Evolutionary conservation across 2,888 invertebrate species (phyloP).

Genomic region (Apodemia duryi): DNA sequence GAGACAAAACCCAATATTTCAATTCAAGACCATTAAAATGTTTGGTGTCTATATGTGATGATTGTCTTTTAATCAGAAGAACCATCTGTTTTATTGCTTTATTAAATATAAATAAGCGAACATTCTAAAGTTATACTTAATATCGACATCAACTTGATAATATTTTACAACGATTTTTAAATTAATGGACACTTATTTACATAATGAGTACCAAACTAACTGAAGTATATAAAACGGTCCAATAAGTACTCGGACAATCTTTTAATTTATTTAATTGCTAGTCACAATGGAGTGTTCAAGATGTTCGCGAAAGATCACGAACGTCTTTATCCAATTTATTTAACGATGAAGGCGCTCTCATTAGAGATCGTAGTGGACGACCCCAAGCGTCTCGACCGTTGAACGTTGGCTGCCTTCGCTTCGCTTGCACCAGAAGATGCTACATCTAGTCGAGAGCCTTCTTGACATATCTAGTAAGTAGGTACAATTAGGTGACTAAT

Average conservation of each 20-base stretch:
- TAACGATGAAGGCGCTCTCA: conserved; percentile 75
- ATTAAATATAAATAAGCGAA: not conserved
- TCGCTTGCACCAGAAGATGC: conserved; percentile 36
- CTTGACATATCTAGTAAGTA: conserved; percentile 12
- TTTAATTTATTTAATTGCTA: conserved; percentile 78
- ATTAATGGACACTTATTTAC: conserved; percentile 14
- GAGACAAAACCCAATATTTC: too few relatives aligned
- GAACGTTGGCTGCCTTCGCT: conserved; percentile 53
- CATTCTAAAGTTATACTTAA: too few relatives aligned
- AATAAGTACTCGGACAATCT: conserved; percentile 71
- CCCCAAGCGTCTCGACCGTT: conserved; percentile 29
- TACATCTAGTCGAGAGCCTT: conserved; percentile 13
- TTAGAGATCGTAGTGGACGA: conserved; percentile 67
- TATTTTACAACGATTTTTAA: not conserved
- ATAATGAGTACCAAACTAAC: conserved; percentile 20
- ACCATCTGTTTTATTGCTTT: too few relatives aligned
- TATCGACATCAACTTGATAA: too few relatives aligned
- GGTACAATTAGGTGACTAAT: conserved; percentile 8
- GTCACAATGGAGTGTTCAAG: conserved; percentile 73
- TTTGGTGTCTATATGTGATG: too few relatives aligned
- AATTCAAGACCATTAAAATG: too few relatives aligned
- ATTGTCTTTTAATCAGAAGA: too few relatives aligned
- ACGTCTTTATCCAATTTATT: conserved; percentile 79
- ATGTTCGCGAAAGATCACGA: conserved; percentile 76
- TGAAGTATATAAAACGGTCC: conserved; percentile 53